Evolutionary conservation across 2,797 vertebrate genomes (phyloP).

Genomic region (Trachops cirrhosus): DNA sequence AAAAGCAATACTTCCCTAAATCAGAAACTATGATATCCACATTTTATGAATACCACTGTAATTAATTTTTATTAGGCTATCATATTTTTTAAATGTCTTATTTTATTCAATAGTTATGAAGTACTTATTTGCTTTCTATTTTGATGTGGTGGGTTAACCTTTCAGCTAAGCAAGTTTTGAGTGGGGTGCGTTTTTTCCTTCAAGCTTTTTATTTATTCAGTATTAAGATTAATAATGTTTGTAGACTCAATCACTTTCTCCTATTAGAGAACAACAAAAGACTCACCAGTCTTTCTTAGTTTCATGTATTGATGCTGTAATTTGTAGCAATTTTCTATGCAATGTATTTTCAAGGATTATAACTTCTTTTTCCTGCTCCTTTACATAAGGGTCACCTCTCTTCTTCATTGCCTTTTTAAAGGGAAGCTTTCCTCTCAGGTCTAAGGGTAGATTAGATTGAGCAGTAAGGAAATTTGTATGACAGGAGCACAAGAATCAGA

Average conservation of each 20-base stretch:
- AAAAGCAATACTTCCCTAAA: background rate
- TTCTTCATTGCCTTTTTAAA: background rate
- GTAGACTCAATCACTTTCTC: background rate
- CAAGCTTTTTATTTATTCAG: background rate
- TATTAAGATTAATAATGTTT: background rate
- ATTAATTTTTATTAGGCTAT: background rate
- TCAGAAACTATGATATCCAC: background rate
- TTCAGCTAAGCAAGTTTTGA: background rate
- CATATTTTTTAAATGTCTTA: background rate
- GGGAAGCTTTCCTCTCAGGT: background rate
- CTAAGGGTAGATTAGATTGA: background rate
- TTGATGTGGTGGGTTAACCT: background rate
- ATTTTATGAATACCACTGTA: background rate
- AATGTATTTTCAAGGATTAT: background rate
- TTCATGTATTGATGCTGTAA: background rate
- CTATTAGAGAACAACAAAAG: background rate
- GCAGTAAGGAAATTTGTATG: background rate
- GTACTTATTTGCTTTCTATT: background rate
- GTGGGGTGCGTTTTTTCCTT: background rate
- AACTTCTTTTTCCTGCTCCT: background rate
- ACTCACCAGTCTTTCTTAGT: background rate
- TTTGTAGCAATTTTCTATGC: background rate
- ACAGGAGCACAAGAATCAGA: background rate
- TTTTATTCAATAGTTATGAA: background rate
- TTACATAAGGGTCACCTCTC: background rate